Base-by-base conservation (phyloP, 2,888 invertebrate genomes). In the Gasteruption jaculator region DNA sequence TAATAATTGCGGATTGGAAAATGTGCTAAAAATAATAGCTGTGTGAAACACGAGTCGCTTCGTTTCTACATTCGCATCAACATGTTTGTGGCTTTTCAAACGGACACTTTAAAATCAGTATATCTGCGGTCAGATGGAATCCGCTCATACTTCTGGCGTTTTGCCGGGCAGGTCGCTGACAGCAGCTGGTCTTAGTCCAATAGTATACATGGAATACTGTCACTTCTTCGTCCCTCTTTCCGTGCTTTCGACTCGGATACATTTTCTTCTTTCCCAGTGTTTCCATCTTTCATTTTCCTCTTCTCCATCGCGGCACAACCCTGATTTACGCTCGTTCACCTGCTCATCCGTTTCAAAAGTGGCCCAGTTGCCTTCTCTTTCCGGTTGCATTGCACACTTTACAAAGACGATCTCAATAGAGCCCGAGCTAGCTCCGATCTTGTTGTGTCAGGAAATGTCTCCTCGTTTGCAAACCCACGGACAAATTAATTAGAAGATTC, bases 241-340 rank as follows among this genome's bases (percentile, higher is more conserved):
- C 20, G 34, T 20, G 20, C 16, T 37, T 25, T 40, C 40, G 44
- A 40, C 20, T n/a, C n/a, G n/a, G n/a, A n/a, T n/a, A n/a, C 30
- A 19, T 22, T n/a, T 30, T 26, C 37, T 15, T 20, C 31, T 32
- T 20, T 37, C 14, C 20, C 32, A 19, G 18, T 19, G n/a, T 24
- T 21, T 22, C 38, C 30, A 27, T 31, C 27, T 21, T 40, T 35
- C 36, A 26, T 34, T 48, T 36, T 41, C 38, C 37, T 18, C 31
- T 19, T 34, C 43, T 29, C 42, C 32, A 31, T 39, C 41, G 37
- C 29, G 42, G 32, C 38, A 47, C 52, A 57, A 57, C 59, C 61
- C 63, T 61, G 62, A 65, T 66, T 65, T 66, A 65, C 60, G 53
- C 57, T 48, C 53, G 57, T 50, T 64, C 65, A 65, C 65, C 65